Conservation (phyloP, 2,888 invertebrate species). For the Ophonus ardosiacus region DNA sequence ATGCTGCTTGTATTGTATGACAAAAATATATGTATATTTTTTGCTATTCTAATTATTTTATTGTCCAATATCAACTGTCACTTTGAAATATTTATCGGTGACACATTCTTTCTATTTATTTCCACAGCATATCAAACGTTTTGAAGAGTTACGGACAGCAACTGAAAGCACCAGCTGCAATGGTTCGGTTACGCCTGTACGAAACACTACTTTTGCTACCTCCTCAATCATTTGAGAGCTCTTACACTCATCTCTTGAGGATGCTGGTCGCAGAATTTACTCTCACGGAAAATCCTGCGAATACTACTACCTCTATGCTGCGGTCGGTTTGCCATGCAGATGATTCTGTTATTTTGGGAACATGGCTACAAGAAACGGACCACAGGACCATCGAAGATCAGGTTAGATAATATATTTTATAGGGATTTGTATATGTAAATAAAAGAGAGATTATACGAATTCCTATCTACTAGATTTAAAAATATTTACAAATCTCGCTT, state of each 20-base stretch:
- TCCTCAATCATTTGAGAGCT: conserved; percentile 88
- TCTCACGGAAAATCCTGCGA: conserved; percentile 94
- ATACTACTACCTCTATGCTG: conserved; percentile 91
- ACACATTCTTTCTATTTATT: conserved; percentile 3
- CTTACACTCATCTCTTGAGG: conserved; percentile 91
- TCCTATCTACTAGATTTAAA: not conserved
- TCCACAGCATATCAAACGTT: conserved; percentile 87
- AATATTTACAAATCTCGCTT: not conserved
- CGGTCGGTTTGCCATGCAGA: conserved; percentile 91
- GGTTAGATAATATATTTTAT: conserved; percentile 76
- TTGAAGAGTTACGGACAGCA: conserved; percentile 94
- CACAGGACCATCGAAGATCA: conserved; percentile 98
- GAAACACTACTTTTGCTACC: conserved; percentile 89
- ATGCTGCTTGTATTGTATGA: too few relatives aligned
- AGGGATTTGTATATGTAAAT: not conserved
- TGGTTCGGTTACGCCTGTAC: conserved; percentile 95
- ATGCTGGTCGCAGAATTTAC: conserved; percentile 97
- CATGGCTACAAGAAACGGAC: conserved; percentile 97
- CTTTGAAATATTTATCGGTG: not conserved
- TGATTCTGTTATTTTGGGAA: conserved; percentile 94
- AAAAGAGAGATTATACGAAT: not conserved
- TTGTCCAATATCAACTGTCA: too few relatives aligned
- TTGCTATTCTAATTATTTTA: too few relatives aligned
- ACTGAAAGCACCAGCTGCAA: conserved; percentile 95
- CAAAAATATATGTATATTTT: too few relatives aligned